Evolutionary conservation across 2,888 invertebrate genomes (phyloP), one percentile per base, ranked within the genome.

Genomic region (Cosmopolites sordidus): DNA sequence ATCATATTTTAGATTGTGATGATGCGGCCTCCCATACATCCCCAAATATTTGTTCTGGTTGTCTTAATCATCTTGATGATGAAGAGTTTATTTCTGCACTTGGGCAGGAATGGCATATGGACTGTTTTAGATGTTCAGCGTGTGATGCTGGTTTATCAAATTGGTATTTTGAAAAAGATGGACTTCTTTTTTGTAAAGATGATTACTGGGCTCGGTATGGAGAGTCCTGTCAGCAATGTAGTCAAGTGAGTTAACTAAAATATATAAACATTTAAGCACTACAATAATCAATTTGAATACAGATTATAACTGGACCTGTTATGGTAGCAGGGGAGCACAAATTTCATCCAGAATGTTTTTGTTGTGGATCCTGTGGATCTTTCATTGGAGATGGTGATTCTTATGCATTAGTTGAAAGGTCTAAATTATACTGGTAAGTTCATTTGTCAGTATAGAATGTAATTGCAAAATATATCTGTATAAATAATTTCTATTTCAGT

Each of bases 311-410:
- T 0, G 94, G 94, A 0, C 93, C 94, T 17, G 91, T 93, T 60
- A 94, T 95, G 94, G 85, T 92, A 58, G 94, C 94, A 16, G 95
- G 94, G 22, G 91, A 91, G 68, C 93, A 93, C 76, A 91, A 92
- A 73, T 95, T 93, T 77, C 95, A 96, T 76, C 93, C 94, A 40
- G 95, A 95, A 79, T 95, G 95, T 76, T 95, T 95, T 75, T 85
- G 88, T 66, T 96, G 95, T 72, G 79, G 79, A 43, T 82, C 83
- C 22, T 95, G 95, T 74, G 79, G 82, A 27, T 79, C 84, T 2
- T 92, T 87, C 71, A 89, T 95, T 64, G 95, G 93, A 56, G 93
- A 94, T 76, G 92, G 92, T 4, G 92, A 95, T 71, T 87, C 92
- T 6, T 95, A 93, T 73, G 92, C 93, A 1, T 78, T 95, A 45